Conservation (phyloP, 1,140 invertebrate genomes). For the Listronotus oregonensis region DNA sequence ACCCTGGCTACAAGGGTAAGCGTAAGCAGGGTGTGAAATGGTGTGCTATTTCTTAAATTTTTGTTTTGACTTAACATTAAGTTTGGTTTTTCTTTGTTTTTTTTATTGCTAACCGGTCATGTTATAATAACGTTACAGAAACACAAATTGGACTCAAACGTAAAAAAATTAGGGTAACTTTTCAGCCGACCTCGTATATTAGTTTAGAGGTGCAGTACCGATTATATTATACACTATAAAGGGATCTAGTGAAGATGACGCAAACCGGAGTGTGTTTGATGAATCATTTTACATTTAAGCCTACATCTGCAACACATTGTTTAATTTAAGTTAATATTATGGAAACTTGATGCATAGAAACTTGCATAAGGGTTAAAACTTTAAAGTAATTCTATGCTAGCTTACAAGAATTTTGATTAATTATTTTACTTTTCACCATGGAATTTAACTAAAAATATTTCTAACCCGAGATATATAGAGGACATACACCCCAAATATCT, state of each 20-base stretch:
- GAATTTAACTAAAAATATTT: too few relatives aligned
- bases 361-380: too few relatives aligned
- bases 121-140: conserved; percentile 10
- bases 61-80: conserved; percentile 21
- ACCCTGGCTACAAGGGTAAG: conserved; percentile 64
- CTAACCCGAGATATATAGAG: too few relatives aligned
- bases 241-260: background rate
- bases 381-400: too few relatives aligned
- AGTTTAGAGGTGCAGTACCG: background rate
- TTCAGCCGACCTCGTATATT: background rate
- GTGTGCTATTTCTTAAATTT: conserved; percentile 31
- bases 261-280: background rate
- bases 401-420: too few relatives aligned
- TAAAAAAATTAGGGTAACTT: background rate
- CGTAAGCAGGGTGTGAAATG: conserved; percentile 41
- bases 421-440: too few relatives aligned
- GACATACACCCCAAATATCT: too few relatives aligned
- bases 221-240: too few relatives aligned
- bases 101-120: conserved; percentile 37
- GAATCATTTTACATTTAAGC: background rate
- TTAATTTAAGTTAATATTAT: too few relatives aligned
- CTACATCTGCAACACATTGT: too few relatives aligned
- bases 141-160: conserved; percentile 17
- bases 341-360: too few relatives aligned
- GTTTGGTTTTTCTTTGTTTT: conserved; percentile 40